Evolutionary conservation across 2,888 invertebrate genomes (phyloP), one percentile per base, ranked within the genome.

Genomic region (Drosophila ezoana): DNA sequence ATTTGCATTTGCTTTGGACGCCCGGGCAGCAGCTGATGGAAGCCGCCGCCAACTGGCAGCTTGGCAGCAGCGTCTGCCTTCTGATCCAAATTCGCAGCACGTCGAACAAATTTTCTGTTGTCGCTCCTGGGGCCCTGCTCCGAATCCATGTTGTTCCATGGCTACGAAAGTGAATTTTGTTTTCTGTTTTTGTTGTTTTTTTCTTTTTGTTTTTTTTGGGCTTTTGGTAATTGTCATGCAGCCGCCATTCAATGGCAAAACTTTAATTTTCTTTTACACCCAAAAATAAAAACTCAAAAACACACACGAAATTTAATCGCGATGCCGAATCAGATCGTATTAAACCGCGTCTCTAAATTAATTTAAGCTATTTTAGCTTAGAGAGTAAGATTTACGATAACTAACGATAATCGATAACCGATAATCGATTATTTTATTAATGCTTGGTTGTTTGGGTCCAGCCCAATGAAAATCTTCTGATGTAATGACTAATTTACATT

Each of bases 41-140:
- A 43, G 18, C 18, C 18, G 18, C 18, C 18, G 18, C 18, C 44
- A 57, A 51, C 48, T 44, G 28, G 66, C 35, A 41, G 35, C 43
- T 65, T 65, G 70, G 73, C 63, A 61, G 44, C 61, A 61, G 44
- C 61, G 53, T 79, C 77, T 78, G 63, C 64, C 44, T 14, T 52
- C 60, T 89, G 89, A 84, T 84, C 89, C 89, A 84, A 63, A 88
- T 84, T 78, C 89, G 40, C n/a, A 18, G 72, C 83, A 84, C 89
- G 89, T 84, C 72, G 41, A 20, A 23, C 61, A 61, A 54, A 67
- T 79, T 87, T 87, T 61, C 70, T 53, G 83, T 65, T 23, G 23
- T 40, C 57, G 37, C 44, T 54, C 38, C 43, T n/a, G 57, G 40
- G 56, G 35, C 64, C 64, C 52, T 72, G 52, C 37, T 57, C 52